Conservation (phyloP, 2,113 vertebrate genomes). For the Ctenomys sociabilis region DNA sequence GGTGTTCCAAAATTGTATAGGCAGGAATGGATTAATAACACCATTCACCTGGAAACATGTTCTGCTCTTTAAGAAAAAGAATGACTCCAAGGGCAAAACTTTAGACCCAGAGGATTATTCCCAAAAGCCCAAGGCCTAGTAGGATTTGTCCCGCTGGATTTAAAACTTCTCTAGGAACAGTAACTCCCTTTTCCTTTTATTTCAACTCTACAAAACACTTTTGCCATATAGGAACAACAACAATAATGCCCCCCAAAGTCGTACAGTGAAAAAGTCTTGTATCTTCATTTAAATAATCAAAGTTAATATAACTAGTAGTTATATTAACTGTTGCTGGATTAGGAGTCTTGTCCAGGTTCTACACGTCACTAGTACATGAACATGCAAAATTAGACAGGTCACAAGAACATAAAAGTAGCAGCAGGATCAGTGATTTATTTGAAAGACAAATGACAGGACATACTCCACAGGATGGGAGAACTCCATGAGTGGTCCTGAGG, state of each 20-base stretch:
- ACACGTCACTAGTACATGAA: not conserved
- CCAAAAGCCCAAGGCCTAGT: not conserved
- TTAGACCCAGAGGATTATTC: not conserved
- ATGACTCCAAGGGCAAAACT: not conserved
- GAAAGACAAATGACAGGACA: not conserved
- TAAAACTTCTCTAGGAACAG: not conserved
- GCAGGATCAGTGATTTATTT: not conserved
- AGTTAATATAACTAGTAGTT: not conserved
- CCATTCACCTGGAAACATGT: not conserved
- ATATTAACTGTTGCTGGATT: not conserved
- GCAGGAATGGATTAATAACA: not conserved
- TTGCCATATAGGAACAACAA: not conserved
- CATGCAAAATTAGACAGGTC: not conserved
- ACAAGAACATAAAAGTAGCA: not conserved
- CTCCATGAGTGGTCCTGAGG: not conserved
- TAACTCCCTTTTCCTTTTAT: not conserved
- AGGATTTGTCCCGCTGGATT: not conserved
- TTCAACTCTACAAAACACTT: not conserved
- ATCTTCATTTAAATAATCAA: slow-evolving; percentile 8
- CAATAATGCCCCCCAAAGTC: not conserved
- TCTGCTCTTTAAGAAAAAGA: not conserved
- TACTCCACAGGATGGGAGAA: not conserved
- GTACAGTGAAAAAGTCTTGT: not conserved
- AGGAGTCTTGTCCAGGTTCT: not conserved
- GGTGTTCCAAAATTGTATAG: not conserved